phyloP scores from a whole-genome alignment of 2,888 invertebrate species.

The Drosophila histrio region DNA sequence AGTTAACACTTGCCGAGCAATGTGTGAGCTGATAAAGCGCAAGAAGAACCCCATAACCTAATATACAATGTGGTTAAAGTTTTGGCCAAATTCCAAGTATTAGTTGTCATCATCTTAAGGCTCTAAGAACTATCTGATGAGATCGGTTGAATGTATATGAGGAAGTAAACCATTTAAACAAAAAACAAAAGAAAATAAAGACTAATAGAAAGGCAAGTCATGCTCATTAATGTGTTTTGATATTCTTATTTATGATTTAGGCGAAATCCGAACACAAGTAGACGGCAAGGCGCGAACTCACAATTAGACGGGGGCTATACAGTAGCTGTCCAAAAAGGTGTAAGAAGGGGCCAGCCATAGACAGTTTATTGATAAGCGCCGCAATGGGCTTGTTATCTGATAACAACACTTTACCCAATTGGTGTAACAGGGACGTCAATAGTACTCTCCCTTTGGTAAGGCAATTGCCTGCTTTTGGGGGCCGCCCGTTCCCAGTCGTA shows the following conservation, averaged over 20 bases:
- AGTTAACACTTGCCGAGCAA: slow-evolving; percentile 16
- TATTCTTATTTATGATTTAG: slow-evolving; percentile 3
- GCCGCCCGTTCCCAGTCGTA: slow-evolving; percentile 22
- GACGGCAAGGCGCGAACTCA: slow-evolving; percentile 10
- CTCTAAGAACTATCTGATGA: neutral
- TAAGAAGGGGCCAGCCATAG: slow-evolving; percentile 19
- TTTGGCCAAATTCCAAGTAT: neutral
- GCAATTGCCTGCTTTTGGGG: slow-evolving; percentile 61
- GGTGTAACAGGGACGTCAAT: slow-evolving; percentile 34
- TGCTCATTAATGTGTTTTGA: neutral
- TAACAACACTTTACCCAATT: neutral
- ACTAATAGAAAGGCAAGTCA: neutral
- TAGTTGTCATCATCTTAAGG: neutral
- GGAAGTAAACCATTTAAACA: neutral
- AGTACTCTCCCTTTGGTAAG: slow-evolving; percentile 3
- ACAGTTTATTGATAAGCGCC: slow-evolving; percentile 20
- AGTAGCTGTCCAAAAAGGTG: slow-evolving; percentile 5
- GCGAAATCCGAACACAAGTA: slow-evolving; percentile 10
- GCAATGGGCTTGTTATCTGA: slow-evolving; percentile 20
- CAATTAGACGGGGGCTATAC: slow-evolving; percentile 5
- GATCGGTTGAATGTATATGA: neutral
- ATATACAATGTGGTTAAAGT: neutral
- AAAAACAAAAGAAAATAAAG: neutral
- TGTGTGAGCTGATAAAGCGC: slow-evolving; percentile 18
- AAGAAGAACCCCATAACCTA: neutral